phyloP scores from a whole-genome alignment of 2,113 vertebrate species.

The Marcusenius ussheri region DNA sequence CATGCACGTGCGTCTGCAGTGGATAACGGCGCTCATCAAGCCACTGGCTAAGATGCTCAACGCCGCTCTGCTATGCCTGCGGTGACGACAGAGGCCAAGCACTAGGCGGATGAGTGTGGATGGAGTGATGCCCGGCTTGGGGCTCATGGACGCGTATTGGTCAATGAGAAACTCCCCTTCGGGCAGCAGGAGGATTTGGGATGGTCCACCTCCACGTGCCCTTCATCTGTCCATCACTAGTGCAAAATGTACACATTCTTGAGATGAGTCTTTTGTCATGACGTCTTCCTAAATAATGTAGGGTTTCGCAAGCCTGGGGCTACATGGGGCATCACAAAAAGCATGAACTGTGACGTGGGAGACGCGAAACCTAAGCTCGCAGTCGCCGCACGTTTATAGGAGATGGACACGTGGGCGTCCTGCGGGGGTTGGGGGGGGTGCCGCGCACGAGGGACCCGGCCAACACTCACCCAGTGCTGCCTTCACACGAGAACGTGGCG shows the following conservation, averaged over 20 bases:
- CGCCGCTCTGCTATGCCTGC: neutral
- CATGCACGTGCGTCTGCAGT: neutral
- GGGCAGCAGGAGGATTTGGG: neutral
- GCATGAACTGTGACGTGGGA: neutral
- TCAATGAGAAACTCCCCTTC: neutral
- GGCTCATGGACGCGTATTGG: neutral
- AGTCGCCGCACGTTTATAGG: neutral
- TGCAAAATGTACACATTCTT: neutral
- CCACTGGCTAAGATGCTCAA: neutral
- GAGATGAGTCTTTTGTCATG: neutral
- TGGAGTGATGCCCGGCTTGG: neutral
- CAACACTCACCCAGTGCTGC: constrained; percentile 79
- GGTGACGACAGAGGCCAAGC: neutral
- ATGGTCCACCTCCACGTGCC: neutral
- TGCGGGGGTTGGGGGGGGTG: neutral
- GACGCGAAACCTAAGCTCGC: neutral
- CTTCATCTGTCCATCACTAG: neutral
- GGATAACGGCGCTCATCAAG: no score
- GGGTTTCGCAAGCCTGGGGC: neutral
- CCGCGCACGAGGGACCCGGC: constrained; percentile 9
- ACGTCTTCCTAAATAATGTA: neutral
- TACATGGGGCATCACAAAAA: neutral
- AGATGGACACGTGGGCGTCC: neutral
- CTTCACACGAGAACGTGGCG: constrained; percentile 76
- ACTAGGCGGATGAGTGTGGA: neutral